These are phyloP conservation scores for Noctilio leporinus DNA, from an alignment of 2,113 vertebrate genomes.

Conservation along the genomic window DNA sequence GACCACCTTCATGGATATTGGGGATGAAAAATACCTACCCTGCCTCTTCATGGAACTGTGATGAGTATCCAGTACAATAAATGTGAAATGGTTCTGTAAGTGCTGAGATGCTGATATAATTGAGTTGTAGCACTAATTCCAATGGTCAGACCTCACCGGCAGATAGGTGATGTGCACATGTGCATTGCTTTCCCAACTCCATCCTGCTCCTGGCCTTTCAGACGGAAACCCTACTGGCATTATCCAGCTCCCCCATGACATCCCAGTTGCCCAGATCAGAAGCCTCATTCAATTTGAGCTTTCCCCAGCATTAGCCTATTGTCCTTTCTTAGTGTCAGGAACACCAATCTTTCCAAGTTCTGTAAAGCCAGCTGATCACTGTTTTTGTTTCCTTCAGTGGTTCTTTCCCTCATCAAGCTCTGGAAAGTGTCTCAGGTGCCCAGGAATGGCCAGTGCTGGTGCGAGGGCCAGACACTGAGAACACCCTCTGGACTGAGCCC, in stretches of 20 bases:
- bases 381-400: no score
- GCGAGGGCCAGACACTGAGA: fast-evolving
- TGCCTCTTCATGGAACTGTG: fast-evolving
- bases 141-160: fast-evolving
- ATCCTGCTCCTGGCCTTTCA: background rate
- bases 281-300: fast-evolving
- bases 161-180: fast-evolving
- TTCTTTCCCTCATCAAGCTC: background rate
- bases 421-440: background rate
- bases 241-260: fast-evolving
- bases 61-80: fast-evolving
- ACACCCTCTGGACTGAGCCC: background rate
- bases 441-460: fast-evolving
- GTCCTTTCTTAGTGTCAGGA: background rate
- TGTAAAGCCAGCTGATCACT: background rate
- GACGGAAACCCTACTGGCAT: fast-evolving
- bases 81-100: background rate
- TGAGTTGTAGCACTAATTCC: fast-evolving
- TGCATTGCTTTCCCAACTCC: fast-evolving
- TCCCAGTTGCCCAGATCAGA: fast-evolving
- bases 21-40: background rate
- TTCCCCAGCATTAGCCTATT: background rate
- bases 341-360: fast-evolving
- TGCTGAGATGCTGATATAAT: background rate
- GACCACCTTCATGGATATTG: background rate